Evolutionary conservation across 2,797 vertebrate species (phyloP), one percentile per base, ranked within the genome.

Genomic region (Taenioides sp.): DNA sequence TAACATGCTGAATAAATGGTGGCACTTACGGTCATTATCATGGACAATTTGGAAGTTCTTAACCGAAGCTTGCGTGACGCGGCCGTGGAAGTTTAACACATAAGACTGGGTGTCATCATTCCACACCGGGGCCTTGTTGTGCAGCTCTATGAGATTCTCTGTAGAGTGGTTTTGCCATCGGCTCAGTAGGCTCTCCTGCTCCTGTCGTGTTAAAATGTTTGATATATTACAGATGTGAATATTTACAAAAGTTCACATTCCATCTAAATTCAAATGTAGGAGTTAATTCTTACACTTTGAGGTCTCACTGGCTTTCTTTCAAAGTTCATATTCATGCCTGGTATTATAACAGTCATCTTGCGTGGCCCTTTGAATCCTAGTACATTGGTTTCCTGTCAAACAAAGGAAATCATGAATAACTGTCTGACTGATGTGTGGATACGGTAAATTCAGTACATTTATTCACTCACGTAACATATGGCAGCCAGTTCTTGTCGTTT

Each of bases 1-100:
- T 49, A 22, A 58, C 22, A 43, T 4, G 62, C 28, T 7, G 14
- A 12, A 34, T 28, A 50, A 65, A 65, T 16, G 22, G 49, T 17
- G 43, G 17, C 7, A 91, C 97, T 96, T 81, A 99, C 98, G 95
- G 89, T 99, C 97, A 34, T 97, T 98, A 71, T 96, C 95, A 9
- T 99, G 97, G 66, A 99, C 97, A 6, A 99, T 99, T 88, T 99
- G 97, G 79, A 99, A 99, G 93, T 99, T 99, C 88, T 99, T 99
- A 79, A 99, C 97, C 0, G 98, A 99, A 0, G 98, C 97, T 80
- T 99, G 97, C 0, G 97, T 99, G 69, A 99, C 98, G 7, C 97
- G 95, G 12, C 98, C 97, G 6, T 97, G 96, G 85, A 99, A 99
- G 84, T 99, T 99, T 18, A 99, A 93, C 85, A 98, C 96, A 0